Conservation (phyloP, 1,140 invertebrate genomes). For the Theocolax elegans region DNA sequence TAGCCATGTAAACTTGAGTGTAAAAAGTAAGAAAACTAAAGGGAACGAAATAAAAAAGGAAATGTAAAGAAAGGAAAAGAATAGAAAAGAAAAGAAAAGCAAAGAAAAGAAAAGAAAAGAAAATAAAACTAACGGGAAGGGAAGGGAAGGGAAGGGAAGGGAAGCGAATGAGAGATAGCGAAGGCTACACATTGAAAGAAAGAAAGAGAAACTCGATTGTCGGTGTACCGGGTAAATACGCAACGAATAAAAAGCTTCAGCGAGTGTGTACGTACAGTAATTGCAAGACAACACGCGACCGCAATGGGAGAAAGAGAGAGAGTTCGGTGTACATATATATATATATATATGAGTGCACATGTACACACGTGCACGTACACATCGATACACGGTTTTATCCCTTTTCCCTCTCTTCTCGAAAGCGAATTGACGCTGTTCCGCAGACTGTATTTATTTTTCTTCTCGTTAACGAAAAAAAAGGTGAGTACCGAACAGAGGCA, state of each 20-base stretch:
- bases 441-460: conserved; percentile 17
- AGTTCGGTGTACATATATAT: not conserved
- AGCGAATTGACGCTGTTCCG: not conserved
- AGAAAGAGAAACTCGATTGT: conserved; percentile 28
- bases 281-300: conserved; percentile 39
- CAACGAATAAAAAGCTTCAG: conserved; percentile 26
- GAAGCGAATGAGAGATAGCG: too few species aligned
- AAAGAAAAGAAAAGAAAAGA: too few species aligned
- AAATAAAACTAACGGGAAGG: too few species aligned
- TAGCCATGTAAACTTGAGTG: too few species aligned
- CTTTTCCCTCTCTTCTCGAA: not conserved
- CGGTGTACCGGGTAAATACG: conserved; percentile 27
- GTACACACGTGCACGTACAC: not conserved
- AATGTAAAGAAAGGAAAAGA: conserved; percentile 9
- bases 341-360: not conserved
- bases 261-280: conserved; percentile 33
- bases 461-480: conserved; percentile 16
- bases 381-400: not conserved
- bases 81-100: too few species aligned
- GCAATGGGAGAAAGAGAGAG: conserved; percentile 2
- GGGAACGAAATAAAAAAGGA: not conserved
- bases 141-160: too few species aligned
- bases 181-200: too few species aligned
- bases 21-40: not conserved
- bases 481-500: not conserved